Evolutionary conservation across 2,113 vertebrate genomes (phyloP).

Genomic region (Vombatus ursinus): DNA sequence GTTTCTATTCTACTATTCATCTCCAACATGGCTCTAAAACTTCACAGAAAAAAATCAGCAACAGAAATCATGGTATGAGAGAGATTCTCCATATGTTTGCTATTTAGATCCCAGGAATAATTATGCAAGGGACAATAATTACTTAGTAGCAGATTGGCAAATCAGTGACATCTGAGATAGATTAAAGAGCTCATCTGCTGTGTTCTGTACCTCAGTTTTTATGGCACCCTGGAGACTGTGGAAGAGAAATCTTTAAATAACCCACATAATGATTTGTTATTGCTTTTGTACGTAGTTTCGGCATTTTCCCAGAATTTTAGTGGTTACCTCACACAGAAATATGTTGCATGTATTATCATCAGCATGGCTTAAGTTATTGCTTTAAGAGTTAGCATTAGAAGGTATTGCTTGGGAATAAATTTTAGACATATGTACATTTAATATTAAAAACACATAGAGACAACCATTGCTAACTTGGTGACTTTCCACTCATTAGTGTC

Average conservation of each 20-base stretch:
- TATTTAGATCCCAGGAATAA: slow-evolving; percentile 21
- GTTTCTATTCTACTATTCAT: neutral
- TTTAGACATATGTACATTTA: slow-evolving; percentile 48
- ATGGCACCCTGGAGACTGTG: slow-evolving; percentile 61
- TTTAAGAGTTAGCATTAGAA: slow-evolving; percentile 65
- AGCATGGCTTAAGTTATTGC: slow-evolving; percentile 83
- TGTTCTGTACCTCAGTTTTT: slow-evolving; percentile 49
- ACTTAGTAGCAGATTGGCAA: slow-evolving; percentile 50
- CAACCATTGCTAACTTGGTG: slow-evolving; percentile 50
- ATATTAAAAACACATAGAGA: slow-evolving; percentile 47
- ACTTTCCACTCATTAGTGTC: slow-evolving; percentile 25
- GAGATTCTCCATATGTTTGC: neutral
- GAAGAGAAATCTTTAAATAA: slow-evolving; percentile 54
- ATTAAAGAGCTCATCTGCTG: slow-evolving; percentile 33
- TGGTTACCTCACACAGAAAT: slow-evolving; percentile 29
- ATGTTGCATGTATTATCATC: slow-evolving; percentile 14
- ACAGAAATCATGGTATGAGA: slow-evolving; percentile 32
- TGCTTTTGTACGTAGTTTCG: slow-evolving; percentile 68
- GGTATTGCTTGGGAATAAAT: slow-evolving; percentile 81
- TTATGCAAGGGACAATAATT: slow-evolving; percentile 34
- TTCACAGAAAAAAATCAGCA: neutral
- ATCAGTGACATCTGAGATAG: slow-evolving; percentile 53
- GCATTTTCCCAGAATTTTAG: slow-evolving; percentile 46
- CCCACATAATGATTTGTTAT: slow-evolving; percentile 65
- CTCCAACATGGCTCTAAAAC: neutral